A percentile compares a stretch with the other conserved stretches of the same genome.
Evolutionary conservation across 2,888 invertebrate species (phyloP).

Genomic region (Steinernema hermaphroditum): DNA sequence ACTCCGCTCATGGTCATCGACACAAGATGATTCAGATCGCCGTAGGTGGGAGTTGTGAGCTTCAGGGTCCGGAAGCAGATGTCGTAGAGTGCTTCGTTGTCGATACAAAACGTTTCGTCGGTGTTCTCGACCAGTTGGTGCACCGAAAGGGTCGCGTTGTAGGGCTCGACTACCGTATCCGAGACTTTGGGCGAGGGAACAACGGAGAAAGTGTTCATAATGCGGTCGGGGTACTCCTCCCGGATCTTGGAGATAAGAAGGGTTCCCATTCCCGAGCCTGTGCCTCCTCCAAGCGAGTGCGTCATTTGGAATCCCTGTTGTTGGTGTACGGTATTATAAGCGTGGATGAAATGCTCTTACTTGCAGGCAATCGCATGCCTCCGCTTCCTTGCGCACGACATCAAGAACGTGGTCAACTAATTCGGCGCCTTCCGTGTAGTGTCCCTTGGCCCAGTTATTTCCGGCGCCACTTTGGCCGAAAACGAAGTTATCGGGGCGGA

Average conservation of each 20-base stretch:
- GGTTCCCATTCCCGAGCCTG: constrained; percentile 85
- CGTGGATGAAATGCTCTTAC: constrained; percentile 31
- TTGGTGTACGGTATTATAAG: not conserved
- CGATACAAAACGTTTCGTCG: constrained; percentile 69
- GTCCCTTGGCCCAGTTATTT: constrained; percentile 86
- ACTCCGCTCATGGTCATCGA: constrained; percentile 70
- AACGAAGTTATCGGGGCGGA: constrained; percentile 85
- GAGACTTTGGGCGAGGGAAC: constrained; percentile 79
- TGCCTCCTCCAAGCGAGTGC: constrained; percentile 82
- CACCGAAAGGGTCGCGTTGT: constrained; percentile 71
- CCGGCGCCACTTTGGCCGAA: constrained; percentile 85
- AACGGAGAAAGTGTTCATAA: constrained; percentile 95
- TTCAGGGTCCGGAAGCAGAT: constrained; percentile 71
- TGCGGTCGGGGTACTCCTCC: constrained; percentile 95
- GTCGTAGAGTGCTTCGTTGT: constrained; percentile 70
- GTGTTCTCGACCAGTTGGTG: constrained; percentile 68
- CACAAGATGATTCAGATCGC: constrained; percentile 79
- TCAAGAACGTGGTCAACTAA: constrained; percentile 73
- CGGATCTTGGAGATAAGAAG: constrained; percentile 90
- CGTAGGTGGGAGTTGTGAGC: constrained; percentile 78
- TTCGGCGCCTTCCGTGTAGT: constrained; percentile 84
- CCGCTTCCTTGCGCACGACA: constrained; percentile 77
- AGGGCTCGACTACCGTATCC: constrained; percentile 77
- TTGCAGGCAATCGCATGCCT: constrained; percentile 83
- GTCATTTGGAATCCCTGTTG: constrained; percentile 79